Evolutionary conservation across 2,113 vertebrate genomes (phyloP).

Genomic region (Campylomormyrus numenius): DNA sequence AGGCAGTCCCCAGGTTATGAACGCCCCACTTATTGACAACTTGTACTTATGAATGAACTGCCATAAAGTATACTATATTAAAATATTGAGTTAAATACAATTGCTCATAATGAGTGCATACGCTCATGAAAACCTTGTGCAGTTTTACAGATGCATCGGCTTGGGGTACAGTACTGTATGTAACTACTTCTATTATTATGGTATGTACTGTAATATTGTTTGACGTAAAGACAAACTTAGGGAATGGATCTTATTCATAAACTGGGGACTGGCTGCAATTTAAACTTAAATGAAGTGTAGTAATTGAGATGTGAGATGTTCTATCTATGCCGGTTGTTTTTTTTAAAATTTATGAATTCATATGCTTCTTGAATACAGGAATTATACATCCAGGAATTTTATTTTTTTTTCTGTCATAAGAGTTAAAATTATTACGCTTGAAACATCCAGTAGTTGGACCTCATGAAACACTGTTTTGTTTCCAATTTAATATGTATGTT

Average conservation of each 20-base stretch:
- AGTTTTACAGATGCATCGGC: background rate
- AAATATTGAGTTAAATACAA: background rate
- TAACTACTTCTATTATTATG: background rate
- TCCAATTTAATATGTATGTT: background rate
- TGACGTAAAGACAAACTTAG: background rate
- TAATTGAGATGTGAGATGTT: background rate
- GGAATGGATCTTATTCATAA: background rate
- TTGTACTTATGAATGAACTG: background rate
- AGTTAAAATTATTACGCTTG: background rate
- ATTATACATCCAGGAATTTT: background rate
- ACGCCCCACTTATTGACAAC: background rate
- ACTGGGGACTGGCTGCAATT: background rate
- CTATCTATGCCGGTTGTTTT: background rate
- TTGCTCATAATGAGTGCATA: background rate
- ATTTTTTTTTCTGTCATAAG: background rate
- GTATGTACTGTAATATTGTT: background rate
- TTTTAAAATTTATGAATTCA: background rate
- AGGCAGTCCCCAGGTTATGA: background rate
- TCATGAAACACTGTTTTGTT: background rate
- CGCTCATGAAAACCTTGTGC: background rate
- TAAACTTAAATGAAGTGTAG: background rate
- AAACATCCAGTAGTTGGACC: background rate
- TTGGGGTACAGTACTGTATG: background rate
- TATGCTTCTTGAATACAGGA: background rate
- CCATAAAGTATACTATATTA: background rate